phyloP scores from a whole-genome alignment of 2,797 vertebrate genomes.

The Nyctibius grandis region DNA sequence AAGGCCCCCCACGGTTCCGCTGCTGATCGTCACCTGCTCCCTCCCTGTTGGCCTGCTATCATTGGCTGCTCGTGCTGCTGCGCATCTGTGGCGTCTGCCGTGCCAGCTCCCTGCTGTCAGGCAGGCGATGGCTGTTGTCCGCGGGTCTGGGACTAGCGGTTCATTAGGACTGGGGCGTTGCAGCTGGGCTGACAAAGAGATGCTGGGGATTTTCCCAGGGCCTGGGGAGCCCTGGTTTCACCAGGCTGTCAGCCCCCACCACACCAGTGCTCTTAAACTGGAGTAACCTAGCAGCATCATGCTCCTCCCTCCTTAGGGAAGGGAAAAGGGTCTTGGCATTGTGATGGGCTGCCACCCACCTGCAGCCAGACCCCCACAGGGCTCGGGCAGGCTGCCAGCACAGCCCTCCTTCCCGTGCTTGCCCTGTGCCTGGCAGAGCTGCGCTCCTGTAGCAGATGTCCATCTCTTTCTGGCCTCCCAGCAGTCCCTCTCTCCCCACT shows the following conservation, averaged over 20 bases:
- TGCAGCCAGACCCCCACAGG: not conserved
- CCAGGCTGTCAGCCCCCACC: not conserved
- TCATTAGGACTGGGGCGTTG: not conserved
- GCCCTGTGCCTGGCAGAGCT: not conserved
- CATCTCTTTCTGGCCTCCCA: not conserved
- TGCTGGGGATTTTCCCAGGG: not conserved
- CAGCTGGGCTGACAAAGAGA: constrained; percentile 27
- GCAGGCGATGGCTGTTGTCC: not conserved
- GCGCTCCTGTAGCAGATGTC: not conserved
- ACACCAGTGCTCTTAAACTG: fast-evolving
- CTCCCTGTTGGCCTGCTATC: not conserved
- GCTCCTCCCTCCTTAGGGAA: not conserved
- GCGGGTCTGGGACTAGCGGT: not conserved
- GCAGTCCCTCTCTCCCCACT: not conserved
- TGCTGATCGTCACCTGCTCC: constrained; percentile 7
- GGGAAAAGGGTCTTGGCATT: not conserved
- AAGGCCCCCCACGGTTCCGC: not conserved
- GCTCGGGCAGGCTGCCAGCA: fast-evolving
- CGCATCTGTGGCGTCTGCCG: not conserved
- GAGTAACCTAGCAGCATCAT: not conserved
- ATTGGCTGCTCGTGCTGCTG: not conserved
- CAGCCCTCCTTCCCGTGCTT: not conserved
- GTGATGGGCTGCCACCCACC: not conserved
- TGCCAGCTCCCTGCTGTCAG: not conserved
- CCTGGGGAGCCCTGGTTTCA: not conserved